These are phyloP conservation scores for Oreonectes daqikongensis DNA, from an alignment of 2,797 vertebrate species.

Conservation along the genomic window DNA sequence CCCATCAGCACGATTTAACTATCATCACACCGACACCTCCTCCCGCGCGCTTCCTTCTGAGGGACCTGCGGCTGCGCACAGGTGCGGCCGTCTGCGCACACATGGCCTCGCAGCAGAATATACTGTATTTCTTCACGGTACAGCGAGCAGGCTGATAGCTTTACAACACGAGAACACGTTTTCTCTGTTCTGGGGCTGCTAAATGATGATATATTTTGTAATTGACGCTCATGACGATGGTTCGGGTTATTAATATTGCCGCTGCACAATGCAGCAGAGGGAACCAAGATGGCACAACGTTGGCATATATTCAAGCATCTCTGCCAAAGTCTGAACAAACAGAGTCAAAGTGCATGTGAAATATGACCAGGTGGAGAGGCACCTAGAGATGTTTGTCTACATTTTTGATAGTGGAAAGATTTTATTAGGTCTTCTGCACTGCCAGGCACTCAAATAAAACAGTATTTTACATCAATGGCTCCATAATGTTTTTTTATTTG, in stretches of 20 bases:
- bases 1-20: background rate
- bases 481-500: background rate
- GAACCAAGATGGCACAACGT: background rate
- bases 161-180: constrained; percentile 3
- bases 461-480: background rate
- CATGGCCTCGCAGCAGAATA: constrained; percentile 1
- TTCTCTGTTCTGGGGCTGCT: background rate
- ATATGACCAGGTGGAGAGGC: background rate
- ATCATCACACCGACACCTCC: background rate
- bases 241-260: background rate
- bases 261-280: background rate
- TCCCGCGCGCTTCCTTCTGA: background rate
- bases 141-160: constrained; percentile 21
- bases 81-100: background rate
- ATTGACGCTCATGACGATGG: constrained; percentile 19
- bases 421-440: background rate
- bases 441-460: background rate
- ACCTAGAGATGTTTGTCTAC: background rate
- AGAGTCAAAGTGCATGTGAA: background rate
- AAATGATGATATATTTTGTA: constrained; percentile 38
- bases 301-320: constrained; percentile 5
- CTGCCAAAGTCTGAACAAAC: background rate
- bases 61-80: background rate
- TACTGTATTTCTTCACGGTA: constrained; percentile 25
- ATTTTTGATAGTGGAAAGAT: background rate